Evolutionary conservation across 1,140 invertebrate genomes (phyloP), one percentile per base, ranked within the genome.

Genomic region (Solenopsis invicta): DNA sequence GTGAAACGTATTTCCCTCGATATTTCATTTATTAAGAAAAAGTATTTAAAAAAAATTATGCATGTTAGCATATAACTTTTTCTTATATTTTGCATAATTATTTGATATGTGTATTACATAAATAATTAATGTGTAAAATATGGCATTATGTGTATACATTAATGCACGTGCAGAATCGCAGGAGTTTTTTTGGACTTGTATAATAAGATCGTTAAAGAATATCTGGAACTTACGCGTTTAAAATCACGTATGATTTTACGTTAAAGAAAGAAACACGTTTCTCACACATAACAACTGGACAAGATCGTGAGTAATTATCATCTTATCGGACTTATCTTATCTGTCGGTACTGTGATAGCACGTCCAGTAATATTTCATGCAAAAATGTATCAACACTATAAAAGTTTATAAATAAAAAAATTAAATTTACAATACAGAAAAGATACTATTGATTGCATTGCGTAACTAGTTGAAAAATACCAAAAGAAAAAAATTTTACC

Each of bases 171-270:
- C 13, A 62, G 34, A 81, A 80, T 56, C 13, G 9, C 37, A n/a
- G 8, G 4, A 13, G 6, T 12, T 54, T 37, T 71, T 71, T 71
- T 12, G 0, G 13, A 29, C 1, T 34, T 4, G 29, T 0, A 29
- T 24, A 29, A 8, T 13, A 69, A 48, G 21, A 1, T 41, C 62
- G 8, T 54, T 12, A 56, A 24, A n/a, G 6, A n/a, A 82, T 74
- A 59, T n/a, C 10, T 72, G 41, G 3, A 48, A 59, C 34, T 67
- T 18, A 48, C n/a, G 0, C 16, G 37, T 50, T 12, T 50, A 62
- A 84, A 74, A 84, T 84, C 80, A 74, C 52, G 80, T 61, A 74
- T 34, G 10, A 62, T 8, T n/a, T 41, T 6, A n/a, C 21, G 13
- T 34, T 10, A 8, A 37, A 8, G 21, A 21, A 69, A 18, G 13